Conservation (phyloP, 2,888 invertebrate species). For the Blastobasis adustella region DNA sequence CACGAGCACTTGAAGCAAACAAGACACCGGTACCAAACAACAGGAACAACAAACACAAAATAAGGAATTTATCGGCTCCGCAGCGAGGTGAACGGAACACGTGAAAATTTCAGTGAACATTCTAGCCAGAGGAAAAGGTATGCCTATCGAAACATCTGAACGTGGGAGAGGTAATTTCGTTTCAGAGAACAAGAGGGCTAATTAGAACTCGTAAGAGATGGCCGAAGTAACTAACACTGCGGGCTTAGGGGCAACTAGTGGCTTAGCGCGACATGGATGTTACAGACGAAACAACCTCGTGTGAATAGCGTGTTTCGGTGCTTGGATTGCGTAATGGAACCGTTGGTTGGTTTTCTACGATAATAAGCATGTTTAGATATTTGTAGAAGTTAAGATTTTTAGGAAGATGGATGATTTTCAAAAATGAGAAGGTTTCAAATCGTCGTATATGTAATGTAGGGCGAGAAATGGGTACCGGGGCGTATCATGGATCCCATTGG, state of each 20-base stretch:
- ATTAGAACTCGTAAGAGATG: slow-evolving; percentile 34
- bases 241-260: slow-evolving; percentile 21
- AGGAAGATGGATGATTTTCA: too few species aligned
- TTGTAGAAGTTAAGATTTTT: too few species aligned
- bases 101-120: background rate
- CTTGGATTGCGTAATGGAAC: background rate
- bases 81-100: background rate
- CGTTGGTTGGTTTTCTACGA: too few species aligned
- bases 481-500: too few species aligned
- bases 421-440: too few species aligned
- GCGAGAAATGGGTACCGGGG: too few species aligned
- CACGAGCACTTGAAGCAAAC: too few species aligned
- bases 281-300: slow-evolving; percentile 10
- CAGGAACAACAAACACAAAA: too few species aligned
- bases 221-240: slow-evolving; percentile 21
- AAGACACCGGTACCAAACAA: too few species aligned
- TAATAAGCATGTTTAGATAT: too few species aligned
- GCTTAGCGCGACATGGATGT: slow-evolving; percentile 18
- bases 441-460: too few species aligned
- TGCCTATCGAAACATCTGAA: slow-evolving; percentile 7
- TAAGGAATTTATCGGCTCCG: too few species aligned
- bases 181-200: slow-evolving; percentile 31
- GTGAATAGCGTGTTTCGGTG: slow-evolving; percentile 5
- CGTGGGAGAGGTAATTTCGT: slow-evolving; percentile 14
- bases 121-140: slow-evolving; percentile 5